Percentiles rank a stretch among this genome's conserved stretches.
Conservation (phyloP, 2,888 invertebrate species). For the Synanthedon vespiformis region DNA sequence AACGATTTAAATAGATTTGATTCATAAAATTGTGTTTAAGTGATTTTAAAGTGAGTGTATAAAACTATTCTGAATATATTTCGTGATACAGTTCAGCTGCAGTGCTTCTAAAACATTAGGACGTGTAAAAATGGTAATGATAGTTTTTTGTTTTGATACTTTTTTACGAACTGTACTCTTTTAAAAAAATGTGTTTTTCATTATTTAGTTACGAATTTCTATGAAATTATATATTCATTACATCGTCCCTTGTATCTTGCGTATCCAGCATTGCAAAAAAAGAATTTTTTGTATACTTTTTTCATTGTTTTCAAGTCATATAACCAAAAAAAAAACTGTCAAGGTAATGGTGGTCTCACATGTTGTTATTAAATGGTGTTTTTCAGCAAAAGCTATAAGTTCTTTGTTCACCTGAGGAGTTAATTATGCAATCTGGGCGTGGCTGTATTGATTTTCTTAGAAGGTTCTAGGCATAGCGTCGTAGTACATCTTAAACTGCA, state of each 20-base stretch:
- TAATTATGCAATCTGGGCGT: conserved; percentile 70
- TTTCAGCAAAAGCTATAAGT: conserved; percentile 25
- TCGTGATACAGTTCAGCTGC: conserved; percentile 8
- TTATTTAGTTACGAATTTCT: conserved; percentile 17
- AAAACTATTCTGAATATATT: conserved; percentile 17
- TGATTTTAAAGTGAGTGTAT: conserved; percentile 30
- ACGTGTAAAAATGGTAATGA: conserved; percentile 67
- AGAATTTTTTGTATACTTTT: conserved; percentile 40
- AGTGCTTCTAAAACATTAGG: conserved; percentile 19
- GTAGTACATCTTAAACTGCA: conserved; percentile 60
- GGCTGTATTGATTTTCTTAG: conserved; percentile 71
- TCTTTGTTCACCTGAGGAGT: conserved; percentile 29
- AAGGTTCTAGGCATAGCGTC: conserved; percentile 63
- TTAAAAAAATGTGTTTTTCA: conserved; percentile 39
- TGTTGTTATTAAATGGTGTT: conserved; percentile 48
- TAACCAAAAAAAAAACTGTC: conserved; percentile 66
- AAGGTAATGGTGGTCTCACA: conserved; percentile 53
- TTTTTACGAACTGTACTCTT: conserved; percentile 62
- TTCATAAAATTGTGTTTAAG: conserved; percentile 28
- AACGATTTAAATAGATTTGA: conserved; percentile 29
- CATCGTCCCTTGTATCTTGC: conserved; percentile 5
- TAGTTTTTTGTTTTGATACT: conserved; percentile 73
- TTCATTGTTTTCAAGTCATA: conserved; percentile 65
- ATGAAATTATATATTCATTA: conserved; percentile 11
- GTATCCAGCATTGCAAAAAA: conserved; percentile 19